Base-by-base conservation (phyloP, 2,113 vertebrate genomes). In the Hucho hucho region DNA sequence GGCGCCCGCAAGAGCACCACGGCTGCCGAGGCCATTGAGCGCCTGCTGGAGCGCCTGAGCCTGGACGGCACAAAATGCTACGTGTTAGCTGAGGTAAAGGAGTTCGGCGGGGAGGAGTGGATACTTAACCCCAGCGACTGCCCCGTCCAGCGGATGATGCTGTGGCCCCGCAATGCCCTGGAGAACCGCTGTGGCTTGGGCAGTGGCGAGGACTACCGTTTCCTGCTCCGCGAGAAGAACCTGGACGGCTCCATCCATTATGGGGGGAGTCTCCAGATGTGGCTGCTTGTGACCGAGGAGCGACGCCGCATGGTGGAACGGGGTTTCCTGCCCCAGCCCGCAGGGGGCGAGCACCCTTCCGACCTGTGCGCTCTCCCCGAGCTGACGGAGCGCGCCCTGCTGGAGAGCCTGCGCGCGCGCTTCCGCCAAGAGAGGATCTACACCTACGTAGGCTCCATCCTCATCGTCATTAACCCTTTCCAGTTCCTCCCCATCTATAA, bases 381-480 rank as follows among this genome's bases (percentile, higher is more conserved):
- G 85, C 88, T 99, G 46, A 98, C 95, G 0, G 97, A 99, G 90
- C 95, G 95, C 74, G 93, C 95, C 0, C 88, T 99, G 14, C 88
- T 99, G 83, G 97, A 98, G 76, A 99, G 97, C 72, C 93, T 99
- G 18, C 90, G 97, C 1, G 95, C 93, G 72, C 96, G 95, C 75
- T 99, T 97, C 88, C 96, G 96, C 77, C 96, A 98, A 82, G 97
- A 98, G 83, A 98, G 97, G 86, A 99, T 99, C 89, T 98, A 99
- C 89, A 99, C 97, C 0, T 98, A 98, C 0, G 94, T 97, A 4
- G 96, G 97, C 75, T 96, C 95, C 84, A 99, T 99, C 81, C 94
- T 99, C 77, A 97, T 98, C 1, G 97, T 96, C 75, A 93, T 99
- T 86, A 99, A 99, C 75, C 97, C 97, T 0, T 99, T 99, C 85